Evolutionary conservation across 1,140 invertebrate species (phyloP), one percentile per base, ranked within the genome.

Genomic region (Adelges cooleyi): DNA sequence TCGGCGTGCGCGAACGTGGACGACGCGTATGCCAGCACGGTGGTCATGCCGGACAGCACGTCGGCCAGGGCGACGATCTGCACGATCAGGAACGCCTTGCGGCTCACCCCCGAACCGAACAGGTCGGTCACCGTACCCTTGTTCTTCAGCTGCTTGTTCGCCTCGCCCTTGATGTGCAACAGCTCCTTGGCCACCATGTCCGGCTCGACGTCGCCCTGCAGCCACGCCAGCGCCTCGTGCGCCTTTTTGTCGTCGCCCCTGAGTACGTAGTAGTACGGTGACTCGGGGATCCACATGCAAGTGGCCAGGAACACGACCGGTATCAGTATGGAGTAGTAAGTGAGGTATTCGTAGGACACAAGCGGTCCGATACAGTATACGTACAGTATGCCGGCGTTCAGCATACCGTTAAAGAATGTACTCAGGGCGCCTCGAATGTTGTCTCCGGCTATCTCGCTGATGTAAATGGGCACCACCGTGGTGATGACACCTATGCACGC

Each of bases 391-490:
- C 92, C 92, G 17, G 86, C 68, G 13, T 82, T 81, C 42, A 86
- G 81, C 72, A 87, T 89, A 6, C 90, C 75, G 72, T 93, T 89
- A 68, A 92, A 82, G 65, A 90, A 84, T 0, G 90, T 88, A 10
- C 89, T 89, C 0, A 72, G 54, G 2, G 68, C 66, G 10, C 71
- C 71, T 11, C 71, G 56, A 2, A 70, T 75, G 15, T 67, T 22
- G 20, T 67, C 65, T 2, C 68, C 67, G 13, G 69, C 84, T 40
- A 92, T 90, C 77, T 93, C 90, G 25, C 88, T 89, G 65, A 89
- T 81, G 74, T 93, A 94, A 80, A 92, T 86, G 0, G 89, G 89
- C 2, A 84, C 79, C 11, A 84, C 81, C 0, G 89, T 86, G 73
- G 87, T 90, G 0, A 85, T 77, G 69, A 87, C 80, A 1, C 88